Evolutionary conservation across 2,888 invertebrate genomes (phyloP), one percentile per base, ranked within the genome.

Genomic region (Eristalis arbustorum): DNA sequence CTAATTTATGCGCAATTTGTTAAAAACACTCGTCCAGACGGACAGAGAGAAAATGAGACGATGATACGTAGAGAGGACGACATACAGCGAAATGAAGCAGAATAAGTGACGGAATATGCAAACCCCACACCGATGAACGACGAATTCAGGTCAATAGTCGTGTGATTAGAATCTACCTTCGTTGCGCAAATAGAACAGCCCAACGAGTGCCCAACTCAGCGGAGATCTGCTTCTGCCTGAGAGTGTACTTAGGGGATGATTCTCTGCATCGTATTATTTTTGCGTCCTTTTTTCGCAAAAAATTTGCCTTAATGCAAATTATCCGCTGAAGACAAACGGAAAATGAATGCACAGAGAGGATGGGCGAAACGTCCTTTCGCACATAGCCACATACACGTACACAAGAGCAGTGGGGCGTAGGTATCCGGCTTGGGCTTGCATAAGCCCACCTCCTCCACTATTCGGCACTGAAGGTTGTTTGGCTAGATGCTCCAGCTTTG

Each of bases 161-260:
- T 82, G 72, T 59, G 85, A 85, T 82, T 82, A 82, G 85, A 74
- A 82, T 76, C 64, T 59, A 68, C 82, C 82, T 77, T 73, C 71
- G 49, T 14, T 71, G 63, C 28, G 31, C 57, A 76, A 80, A 63
- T 79, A 37, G 67, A 62, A 74, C 59, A 63, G 42, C 49, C 18
- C 61, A 11, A 49, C 14, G 40, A 71, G 64, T 57, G 68, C 31
- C 62, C 49, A 67, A 23, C 22, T 23, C 23, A 71, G 66, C 28
- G 11, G 3, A 31, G 31, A 31, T 31, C 31, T 31, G 31, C 3
- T 31, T 2, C 34, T 56, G 61, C 42, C 8, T 18, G 4, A n/a
- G 66, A 73, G 59, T 67, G 68, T 69, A 40, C 72, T 76, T 71
- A 59, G 56, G 64, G 42, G 61, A 80, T 79, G 71, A 75, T 22